These are phyloP conservation scores for Argyrosomus regius DNA, from an alignment of 2,797 vertebrate species.

Conservation along the genomic window DNA sequence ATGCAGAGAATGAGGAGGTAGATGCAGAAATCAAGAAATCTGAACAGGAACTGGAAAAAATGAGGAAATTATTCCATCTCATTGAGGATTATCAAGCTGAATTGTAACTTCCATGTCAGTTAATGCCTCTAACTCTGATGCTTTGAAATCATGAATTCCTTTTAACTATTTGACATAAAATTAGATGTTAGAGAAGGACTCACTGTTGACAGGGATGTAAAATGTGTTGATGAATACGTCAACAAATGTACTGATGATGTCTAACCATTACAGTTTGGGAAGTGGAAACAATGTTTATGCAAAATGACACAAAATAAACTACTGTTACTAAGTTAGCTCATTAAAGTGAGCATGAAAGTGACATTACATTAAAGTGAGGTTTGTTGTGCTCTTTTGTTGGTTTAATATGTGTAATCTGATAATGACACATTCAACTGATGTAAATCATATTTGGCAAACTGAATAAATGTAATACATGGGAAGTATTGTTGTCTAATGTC, in stretches of 20 bases:
- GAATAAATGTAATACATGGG: neutral
- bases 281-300: neutral
- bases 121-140: neutral
- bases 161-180: neutral
- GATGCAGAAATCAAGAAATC: accelerated
- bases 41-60: accelerated
- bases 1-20: accelerated
- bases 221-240: no score
- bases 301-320: no score
- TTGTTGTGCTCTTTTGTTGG: no score
- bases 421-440: neutral
- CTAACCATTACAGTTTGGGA: no score
- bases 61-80: accelerated
- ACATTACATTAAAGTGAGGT: no score
- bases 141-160: neutral
- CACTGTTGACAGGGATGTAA: neutral
- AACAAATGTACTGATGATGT: no score
- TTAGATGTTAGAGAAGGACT: neutral
- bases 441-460: neutral
- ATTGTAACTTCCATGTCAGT: slow-evolving; percentile 3
- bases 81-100: neutral
- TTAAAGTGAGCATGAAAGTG: no score
- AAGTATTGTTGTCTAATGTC: neutral
- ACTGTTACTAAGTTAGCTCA: no score
- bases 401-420: no score